Base-by-base conservation (phyloP, 35 echinoderm and acorn worm species). In the Stichopus chloronotus region DNA sequence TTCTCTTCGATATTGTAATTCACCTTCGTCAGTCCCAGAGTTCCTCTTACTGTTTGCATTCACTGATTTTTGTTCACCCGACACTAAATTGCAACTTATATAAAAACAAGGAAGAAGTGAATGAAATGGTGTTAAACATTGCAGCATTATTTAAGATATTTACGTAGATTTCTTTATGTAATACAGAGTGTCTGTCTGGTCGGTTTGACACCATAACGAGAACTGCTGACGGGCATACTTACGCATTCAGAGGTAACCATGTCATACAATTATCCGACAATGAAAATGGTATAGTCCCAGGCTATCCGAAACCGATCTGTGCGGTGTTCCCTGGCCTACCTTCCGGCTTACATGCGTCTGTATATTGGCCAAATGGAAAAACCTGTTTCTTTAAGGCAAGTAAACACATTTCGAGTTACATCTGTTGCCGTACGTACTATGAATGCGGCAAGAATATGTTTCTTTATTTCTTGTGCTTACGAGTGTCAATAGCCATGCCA, bases 341-440 rank as follows among this genome's bases (percentile, higher is more conserved):
- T 11, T 83, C 80, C 13, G 25, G 43, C 25, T 81, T 81, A 53
- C 24, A 81, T 6, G 78, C 78, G 14, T 8, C 78, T 53, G 19
- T 65, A 65, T 43, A 25, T 25, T 81, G 43, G 21, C 53, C 24
- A 14, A 11, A 7, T 1, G 78, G 78, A 8, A 81, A 81, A 81
- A 81, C 20, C 24, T 81, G 43, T 53, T 81, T 81, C 53, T 81
- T 81, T 25, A 81, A 81, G 78, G 78, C 13, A 25, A 81, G 78
- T 13, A 81, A 43, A 43, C 30, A 43, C 30, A 43, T 43, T 1
- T 0, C 1, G 30, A 43, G 30, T 43, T 43, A 43, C 30, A 43
- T 43, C 30, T 43, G 30, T 43, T 43, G 1, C 30, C 30, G 3
- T n/a, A 43, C 30, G 30, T 43, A 43, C 30, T 43, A 43, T 43